These are phyloP conservation scores for Diarsia mendica DNA, from an alignment of 2,888 invertebrate genomes.

Conservation along the genomic window DNA sequence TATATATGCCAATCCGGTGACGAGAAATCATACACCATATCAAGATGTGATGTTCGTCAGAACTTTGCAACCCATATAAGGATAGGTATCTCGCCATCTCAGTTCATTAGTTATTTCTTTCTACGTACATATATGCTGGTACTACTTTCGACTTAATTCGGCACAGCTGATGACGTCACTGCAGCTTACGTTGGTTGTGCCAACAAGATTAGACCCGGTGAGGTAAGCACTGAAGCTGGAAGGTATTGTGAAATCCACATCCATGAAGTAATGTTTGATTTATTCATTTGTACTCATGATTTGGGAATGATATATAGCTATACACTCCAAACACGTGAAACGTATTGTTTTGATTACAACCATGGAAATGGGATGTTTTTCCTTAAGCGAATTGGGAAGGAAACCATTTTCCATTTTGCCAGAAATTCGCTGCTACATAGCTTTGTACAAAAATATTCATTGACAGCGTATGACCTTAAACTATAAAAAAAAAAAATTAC, in stretches of 20 bases:
- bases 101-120: background rate
- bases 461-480: slow-evolving; percentile 16
- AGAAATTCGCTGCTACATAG: background rate
- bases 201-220: slow-evolving; percentile 43
- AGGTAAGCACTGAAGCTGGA: slow-evolving; percentile 42
- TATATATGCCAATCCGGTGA: background rate
- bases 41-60: slow-evolving; percentile 5
- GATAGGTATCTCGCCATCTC: background rate
- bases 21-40: slow-evolving; percentile 6
- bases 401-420: slow-evolving; percentile 9
- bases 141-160: slow-evolving; percentile 28
- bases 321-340: slow-evolving; percentile 21
- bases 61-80: background rate
- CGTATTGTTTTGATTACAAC: slow-evolving; percentile 20
- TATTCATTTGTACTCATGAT: slow-evolving; percentile 37
- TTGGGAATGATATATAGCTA: slow-evolving; percentile 32
- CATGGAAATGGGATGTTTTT: slow-evolving; percentile 31
- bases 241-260: slow-evolving; percentile 42
- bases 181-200: slow-evolving; percentile 23
- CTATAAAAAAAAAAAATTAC: slow-evolving; percentile 19
- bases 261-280: slow-evolving; percentile 54
- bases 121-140: slow-evolving; percentile 1
- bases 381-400: slow-evolving; percentile 2
- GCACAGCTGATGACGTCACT: slow-evolving; percentile 30
- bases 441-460: background rate